Evolutionary conservation across 2,797 vertebrate species (phyloP), one percentile per base, ranked within the genome.

Genomic region (Alosa sapidissima): DNA sequence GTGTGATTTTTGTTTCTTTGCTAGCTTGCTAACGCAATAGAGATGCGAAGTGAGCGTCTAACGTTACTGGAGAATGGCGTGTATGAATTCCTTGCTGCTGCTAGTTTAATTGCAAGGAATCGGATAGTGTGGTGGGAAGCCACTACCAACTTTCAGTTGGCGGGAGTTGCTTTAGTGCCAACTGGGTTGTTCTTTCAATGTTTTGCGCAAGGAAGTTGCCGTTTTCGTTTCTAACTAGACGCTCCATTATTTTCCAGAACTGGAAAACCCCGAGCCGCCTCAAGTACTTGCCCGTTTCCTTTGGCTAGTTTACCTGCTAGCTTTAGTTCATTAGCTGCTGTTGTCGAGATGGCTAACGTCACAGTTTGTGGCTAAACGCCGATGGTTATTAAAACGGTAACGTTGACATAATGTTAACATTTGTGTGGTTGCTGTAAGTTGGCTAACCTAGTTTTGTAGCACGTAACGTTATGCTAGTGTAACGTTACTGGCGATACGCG

Each of bases 1-100:
- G 36, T 47, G 36, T 72, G 72, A 2, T 19, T 78, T 78, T 78
- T 78, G 72, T 78, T 78, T 78, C 72, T 78, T 78, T 16, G 41
- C 19, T 78, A 78, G 72, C 72, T 14, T 78, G 72, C 41, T 78
- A 78, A 45, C 36, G 72, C 19, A 47, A 21, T 14, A 16, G 41
- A 78, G 41, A 78, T 47, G 72, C 68, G 0, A 16, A 78, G 72
- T 78, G 41, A 78, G 72, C 72, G 16, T 78, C 16, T 9, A 28
- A 28, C 28, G 28, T 28, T 28, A 21, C 72, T 19, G 16, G 36
- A 75, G 65, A 75, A 75, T 75, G 68, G 68, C 68, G 3, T 5
- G 68, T 75, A 16, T 52, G 16, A 45, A 47, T 78, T 78, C 5
- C 33, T 3, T 41, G 33, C 16, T 78, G 36, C 6, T 21, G 41